Evolutionary conservation across 2,113 vertebrate genomes (phyloP), one percentile per base, ranked within the genome.

Genomic region (Pyxicephalus adspersus): DNA sequence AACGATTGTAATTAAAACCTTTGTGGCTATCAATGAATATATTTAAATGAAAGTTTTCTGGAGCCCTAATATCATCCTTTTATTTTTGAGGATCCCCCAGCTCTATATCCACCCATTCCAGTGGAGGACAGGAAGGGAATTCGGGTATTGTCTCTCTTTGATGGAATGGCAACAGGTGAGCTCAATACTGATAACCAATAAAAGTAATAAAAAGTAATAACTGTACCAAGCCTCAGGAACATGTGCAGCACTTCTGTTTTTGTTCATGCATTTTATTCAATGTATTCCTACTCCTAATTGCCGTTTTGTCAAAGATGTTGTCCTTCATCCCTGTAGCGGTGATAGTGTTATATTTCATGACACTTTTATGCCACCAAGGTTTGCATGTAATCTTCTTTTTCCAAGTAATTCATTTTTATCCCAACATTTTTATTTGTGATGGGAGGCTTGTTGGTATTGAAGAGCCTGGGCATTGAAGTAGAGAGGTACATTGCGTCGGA

Each of bases 131-230:
- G 97, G 92, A 95, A 94, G 88, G 95, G 96, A 34, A 95, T 98
- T 86, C 92, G 97, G 20, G 97, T 99, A 83, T 91, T 99, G 23
- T 99, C 97, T 0, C 92, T 99, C 18, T 99, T 99, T 13, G 96
- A 98, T 0, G 97, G 97, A 85, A 98, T 99, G 0, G 96, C 97
- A 84, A 99, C 97, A 91, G 97, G 97, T 98, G 77, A 88, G 92
- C 81, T 17, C 25, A 25, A 3, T 7, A 0, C 5, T 34, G 19
- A 8, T 28, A 3, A 9, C 22, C 22, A 3, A 7, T 5, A 57
- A 20, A 5, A 57, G 2, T 20, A 57, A 3, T 19, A n/a, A n/a
- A n/a, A n/a, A n/a, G n/a, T n/a, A n/a, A n/a, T n/a, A n/a, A n/a
- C n/a, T n/a, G n/a, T n/a, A n/a, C n/a, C n/a, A n/a, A n/a, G n/a